Percentiles rank a stretch among this genome's conserved stretches.
These are phyloP conservation scores for Actinia equina DNA, from an alignment of 64 coral and sea anemone species.

Conservation along the genomic window DNA sequence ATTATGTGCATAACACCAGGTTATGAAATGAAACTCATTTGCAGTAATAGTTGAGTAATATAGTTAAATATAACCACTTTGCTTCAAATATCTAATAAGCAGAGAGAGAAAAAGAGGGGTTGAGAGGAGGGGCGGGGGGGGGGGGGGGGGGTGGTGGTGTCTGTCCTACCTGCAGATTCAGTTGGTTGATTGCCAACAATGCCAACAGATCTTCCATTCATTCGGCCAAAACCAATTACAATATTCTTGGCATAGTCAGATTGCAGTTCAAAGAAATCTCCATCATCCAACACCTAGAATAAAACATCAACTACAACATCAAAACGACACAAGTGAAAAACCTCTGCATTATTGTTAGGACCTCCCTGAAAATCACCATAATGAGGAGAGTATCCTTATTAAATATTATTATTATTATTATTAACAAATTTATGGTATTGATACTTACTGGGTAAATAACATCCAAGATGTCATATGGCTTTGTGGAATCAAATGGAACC, in stretches of 20 bases:
- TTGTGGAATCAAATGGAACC: slow-evolving; percentile 97
- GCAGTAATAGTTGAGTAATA: too few species aligned
- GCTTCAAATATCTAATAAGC: too few species aligned
- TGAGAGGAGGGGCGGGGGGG: too few species aligned
- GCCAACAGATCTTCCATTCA: slow-evolving; percentile 93
- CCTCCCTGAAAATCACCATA: too few species aligned
- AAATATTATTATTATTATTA: too few species aligned
- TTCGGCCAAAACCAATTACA: slow-evolving; percentile 89
- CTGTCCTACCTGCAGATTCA: slow-evolving; percentile 76
- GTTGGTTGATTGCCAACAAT: slow-evolving; percentile 95
- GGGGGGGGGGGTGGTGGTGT: too few species aligned
- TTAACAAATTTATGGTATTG: not conserved
- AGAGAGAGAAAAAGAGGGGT: not conserved
- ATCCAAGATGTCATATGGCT: slow-evolving; percentile 94
- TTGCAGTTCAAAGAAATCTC: slow-evolving; percentile 95
- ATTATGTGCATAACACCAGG: too few species aligned
- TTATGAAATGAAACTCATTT: too few species aligned
- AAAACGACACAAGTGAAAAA: not conserved
- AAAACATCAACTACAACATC: not conserved
- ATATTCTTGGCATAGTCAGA: slow-evolving; percentile 93
- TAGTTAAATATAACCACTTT: too few species aligned
- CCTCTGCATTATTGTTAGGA: too few species aligned
- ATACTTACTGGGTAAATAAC: slow-evolving; percentile 85
- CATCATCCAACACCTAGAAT: slow-evolving; percentile 76
- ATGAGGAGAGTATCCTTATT: too few species aligned